phyloP scores from a whole-genome alignment of 2,797 vertebrate genomes.

The Odontamblyopus rebecca region DNA sequence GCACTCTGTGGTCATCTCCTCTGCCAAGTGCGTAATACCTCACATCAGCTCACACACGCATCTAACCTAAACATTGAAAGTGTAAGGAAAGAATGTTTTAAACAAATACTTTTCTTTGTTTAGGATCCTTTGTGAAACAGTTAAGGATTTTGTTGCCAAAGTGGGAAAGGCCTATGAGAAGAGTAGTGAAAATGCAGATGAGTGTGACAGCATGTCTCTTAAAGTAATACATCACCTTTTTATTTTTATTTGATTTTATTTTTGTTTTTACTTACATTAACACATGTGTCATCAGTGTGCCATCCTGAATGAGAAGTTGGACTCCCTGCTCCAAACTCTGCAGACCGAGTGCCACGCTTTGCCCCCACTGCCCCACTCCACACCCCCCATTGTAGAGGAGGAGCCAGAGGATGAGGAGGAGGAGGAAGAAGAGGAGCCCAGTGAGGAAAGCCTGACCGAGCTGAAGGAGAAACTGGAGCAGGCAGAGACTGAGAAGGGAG shows the following conservation, averaged over 20 bases:
- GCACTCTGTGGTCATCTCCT: slow-evolving; percentile 92
- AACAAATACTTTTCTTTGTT: neutral
- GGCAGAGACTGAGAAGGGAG: slow-evolving; percentile 78
- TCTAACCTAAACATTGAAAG: neutral
- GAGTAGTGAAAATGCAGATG: slow-evolving; percentile 85
- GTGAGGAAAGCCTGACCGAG: slow-evolving; percentile 88
- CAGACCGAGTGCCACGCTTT: slow-evolving; percentile 82
- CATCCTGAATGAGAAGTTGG: slow-evolving; percentile 93
- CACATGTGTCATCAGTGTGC: slow-evolving; percentile 78
- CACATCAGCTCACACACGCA: neutral
- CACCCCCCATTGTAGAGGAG: slow-evolving; percentile 85
- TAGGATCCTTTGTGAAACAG: slow-evolving; percentile 96
- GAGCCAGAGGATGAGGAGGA: slow-evolving; percentile 77
- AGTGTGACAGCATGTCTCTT: slow-evolving; percentile 87
- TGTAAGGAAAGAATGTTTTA: neutral
- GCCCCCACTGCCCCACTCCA: slow-evolving; percentile 68
- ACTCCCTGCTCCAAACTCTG: slow-evolving; percentile 90
- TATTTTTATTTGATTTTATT: too few relatives aligned
- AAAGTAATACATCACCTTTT: slow-evolving; percentile 77
- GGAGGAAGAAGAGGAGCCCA: slow-evolving; percentile 84
- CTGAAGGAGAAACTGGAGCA: slow-evolving; percentile 85
- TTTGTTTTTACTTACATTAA: neutral
- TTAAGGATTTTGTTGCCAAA: slow-evolving; percentile 97
- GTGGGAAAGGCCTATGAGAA: slow-evolving; percentile 93
- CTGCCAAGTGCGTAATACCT: slow-evolving; percentile 87